A percentile compares a stretch with the other conserved stretches of the same genome.
phyloP scores from a whole-genome alignment of 2,888 invertebrate species.

The Platynereis dumerilii region DNA sequence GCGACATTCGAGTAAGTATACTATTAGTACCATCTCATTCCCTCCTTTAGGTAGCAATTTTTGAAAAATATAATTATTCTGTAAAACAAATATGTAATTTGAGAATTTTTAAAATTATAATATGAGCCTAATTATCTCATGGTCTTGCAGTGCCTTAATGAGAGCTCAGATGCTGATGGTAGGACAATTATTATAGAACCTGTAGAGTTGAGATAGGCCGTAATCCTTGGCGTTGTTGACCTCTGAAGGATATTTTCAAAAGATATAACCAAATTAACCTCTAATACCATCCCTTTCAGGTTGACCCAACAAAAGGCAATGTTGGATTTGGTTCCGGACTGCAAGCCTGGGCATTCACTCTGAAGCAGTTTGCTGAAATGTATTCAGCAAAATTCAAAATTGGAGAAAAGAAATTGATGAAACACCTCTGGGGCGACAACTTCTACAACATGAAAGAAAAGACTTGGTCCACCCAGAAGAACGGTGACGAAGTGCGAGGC shows the following conservation, averaged over 20 bases:
- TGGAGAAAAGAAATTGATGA: constrained; percentile 26
- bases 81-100: neutral
- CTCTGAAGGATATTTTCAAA: too few species aligned
- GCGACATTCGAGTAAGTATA: constrained; percentile 12
- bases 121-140: constrained; percentile 1
- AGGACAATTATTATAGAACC: too few species aligned
- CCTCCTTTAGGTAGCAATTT: too few species aligned
- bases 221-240: too few species aligned
- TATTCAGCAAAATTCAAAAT: constrained; percentile 29
- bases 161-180: too few species aligned
- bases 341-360: constrained; percentile 41
- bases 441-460: constrained; percentile 29
- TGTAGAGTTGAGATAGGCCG: too few species aligned
- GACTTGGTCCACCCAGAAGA: constrained; percentile 31
- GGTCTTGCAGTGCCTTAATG: too few species aligned
- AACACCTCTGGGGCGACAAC: constrained; percentile 38
- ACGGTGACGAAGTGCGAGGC: constrained; percentile 20
- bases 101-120: neutral
- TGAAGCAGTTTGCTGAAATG: constrained; percentile 35
- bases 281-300: constrained; percentile 23
- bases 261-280: too few species aligned
- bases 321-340: constrained; percentile 39
- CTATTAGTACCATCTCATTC: too few species aligned
- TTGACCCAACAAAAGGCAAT: constrained; percentile 36
- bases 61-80: too few species aligned